Conservation (phyloP, 2,113 vertebrate species). For the Syngnathus typhle region DNA sequence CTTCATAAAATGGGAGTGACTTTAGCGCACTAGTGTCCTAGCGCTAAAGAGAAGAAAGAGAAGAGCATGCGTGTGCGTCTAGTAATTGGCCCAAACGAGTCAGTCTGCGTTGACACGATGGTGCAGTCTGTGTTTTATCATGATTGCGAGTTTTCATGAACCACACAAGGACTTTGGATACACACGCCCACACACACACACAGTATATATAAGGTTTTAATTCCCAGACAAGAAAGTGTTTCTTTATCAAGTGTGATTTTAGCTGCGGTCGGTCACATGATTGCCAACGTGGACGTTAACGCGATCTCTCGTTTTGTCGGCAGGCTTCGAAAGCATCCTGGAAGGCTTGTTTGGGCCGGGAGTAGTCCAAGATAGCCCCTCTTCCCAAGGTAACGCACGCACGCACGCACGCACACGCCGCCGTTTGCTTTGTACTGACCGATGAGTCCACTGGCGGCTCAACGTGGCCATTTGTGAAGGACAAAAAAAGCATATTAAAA, state of each 20-base stretch:
- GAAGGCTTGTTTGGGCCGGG: slow-evolving; percentile 96
- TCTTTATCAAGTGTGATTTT: not conserved
- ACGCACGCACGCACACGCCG: not conserved
- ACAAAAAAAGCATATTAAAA: too few species aligned
- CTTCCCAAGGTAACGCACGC: slow-evolving; percentile 86
- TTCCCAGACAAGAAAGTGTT: not conserved
- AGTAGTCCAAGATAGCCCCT: slow-evolving; percentile 91
- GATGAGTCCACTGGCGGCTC: too few species aligned
- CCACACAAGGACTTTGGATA: not conserved
- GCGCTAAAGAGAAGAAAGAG: slow-evolving; percentile 53
- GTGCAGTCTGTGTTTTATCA: not conserved
- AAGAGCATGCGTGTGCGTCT: slow-evolving; percentile 10
- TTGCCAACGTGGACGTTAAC: slow-evolving; percentile 10
- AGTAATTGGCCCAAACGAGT: not conserved
- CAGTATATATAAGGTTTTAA: not conserved
- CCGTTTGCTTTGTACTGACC: too few species aligned
- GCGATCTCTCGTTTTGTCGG: slow-evolving; percentile 48
- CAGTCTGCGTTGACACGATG: not conserved
- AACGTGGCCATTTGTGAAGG: too few species aligned
- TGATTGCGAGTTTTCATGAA: slow-evolving; percentile 6
- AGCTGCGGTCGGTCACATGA: not conserved
- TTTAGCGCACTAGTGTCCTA: slow-evolving; percentile 51
- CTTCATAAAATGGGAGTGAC: slow-evolving; percentile 71
- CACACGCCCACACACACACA: not conserved
- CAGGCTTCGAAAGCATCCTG: slow-evolving; percentile 98